These are phyloP conservation scores for Pogonophryne albipinna DNA, from an alignment of 2,797 vertebrate genomes.

Conservation along the genomic window DNA sequence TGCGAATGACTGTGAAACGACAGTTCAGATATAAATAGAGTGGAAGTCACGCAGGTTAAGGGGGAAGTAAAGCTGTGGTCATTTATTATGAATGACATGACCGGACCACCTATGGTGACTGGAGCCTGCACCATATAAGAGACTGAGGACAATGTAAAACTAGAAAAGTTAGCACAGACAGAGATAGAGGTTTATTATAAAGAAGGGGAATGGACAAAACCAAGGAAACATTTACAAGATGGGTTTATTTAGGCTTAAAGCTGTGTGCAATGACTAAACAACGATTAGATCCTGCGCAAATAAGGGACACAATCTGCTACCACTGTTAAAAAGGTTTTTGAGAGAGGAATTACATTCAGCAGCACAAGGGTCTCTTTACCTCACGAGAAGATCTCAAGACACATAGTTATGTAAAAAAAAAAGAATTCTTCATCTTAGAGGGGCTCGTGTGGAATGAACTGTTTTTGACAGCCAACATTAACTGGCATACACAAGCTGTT, in stretches of 20 bases:
- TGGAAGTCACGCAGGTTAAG: slow-evolving; percentile 63
- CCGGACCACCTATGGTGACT: slow-evolving; percentile 44
- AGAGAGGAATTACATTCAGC: slow-evolving; percentile 15
- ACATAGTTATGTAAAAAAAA: slow-evolving; percentile 18
- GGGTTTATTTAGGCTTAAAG: neutral
- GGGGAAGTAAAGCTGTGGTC: slow-evolving; percentile 54
- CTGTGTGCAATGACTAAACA: slow-evolving; percentile 14
- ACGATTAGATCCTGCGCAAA: slow-evolving; percentile 19
- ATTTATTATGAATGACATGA: slow-evolving; percentile 73
- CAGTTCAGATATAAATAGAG: slow-evolving; percentile 66
- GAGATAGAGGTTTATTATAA: neutral
- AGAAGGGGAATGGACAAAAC: neutral
- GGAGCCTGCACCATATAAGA: slow-evolving; percentile 16
- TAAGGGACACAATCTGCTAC: neutral
- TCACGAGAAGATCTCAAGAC: slow-evolving; percentile 38
- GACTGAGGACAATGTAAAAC: slow-evolving; percentile 8
- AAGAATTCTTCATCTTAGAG: slow-evolving; percentile 42
- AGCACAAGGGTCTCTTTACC: slow-evolving; percentile 29
- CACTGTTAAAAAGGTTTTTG: slow-evolving; percentile 6
- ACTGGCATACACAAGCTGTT: slow-evolving; percentile 41
- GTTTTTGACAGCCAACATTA: slow-evolving; percentile 42
- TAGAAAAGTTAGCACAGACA: neutral
- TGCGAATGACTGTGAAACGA: slow-evolving; percentile 34
- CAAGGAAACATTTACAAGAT: neutral
- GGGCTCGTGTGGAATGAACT: slow-evolving; percentile 31